Conservation (phyloP, 1,140 invertebrate species). For the Euura lappo region DNA sequence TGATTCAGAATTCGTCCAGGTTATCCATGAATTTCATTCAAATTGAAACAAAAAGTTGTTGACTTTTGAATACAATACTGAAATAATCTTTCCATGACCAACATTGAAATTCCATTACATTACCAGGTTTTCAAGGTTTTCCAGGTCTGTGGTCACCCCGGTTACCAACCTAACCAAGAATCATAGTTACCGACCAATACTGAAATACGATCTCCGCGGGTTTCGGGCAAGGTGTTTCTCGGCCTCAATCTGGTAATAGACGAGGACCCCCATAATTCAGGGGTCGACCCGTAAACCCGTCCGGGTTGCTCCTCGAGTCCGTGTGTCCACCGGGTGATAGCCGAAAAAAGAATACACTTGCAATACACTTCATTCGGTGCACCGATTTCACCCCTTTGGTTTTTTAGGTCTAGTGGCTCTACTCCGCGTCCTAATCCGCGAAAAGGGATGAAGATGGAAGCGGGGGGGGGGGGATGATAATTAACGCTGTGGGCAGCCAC, state of each 20-base stretch:
- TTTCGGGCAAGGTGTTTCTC: conserved; percentile 28
- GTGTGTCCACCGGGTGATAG: conserved; percentile 18
- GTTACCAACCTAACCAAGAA: background rate
- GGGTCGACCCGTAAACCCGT: conserved; percentile 21
- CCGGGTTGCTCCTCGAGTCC: conserved; percentile 22
- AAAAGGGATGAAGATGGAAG: too few species aligned
- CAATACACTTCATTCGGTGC: too few species aligned
- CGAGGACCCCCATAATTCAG: conserved; percentile 27
- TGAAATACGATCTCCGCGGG: background rate
- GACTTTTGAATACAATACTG: too few species aligned
- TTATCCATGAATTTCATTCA: too few species aligned
- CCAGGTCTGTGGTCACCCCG: too few species aligned
- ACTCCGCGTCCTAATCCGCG: background rate
- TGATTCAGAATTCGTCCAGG: too few species aligned
- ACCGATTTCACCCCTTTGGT: background rate
- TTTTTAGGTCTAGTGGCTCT: background rate
- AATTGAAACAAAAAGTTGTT: too few species aligned
- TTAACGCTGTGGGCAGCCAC: conserved; percentile 3
- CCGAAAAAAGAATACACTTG: background rate
- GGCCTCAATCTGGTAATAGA: conserved; percentile 34
- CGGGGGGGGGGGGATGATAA: background rate
- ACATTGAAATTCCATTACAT: too few species aligned
- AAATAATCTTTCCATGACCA: too few species aligned
- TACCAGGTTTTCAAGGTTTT: too few species aligned
- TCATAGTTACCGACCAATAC: background rate